Conservation (phyloP, 2,113 vertebrate genomes). For the Tachuris rubrigastra region DNA sequence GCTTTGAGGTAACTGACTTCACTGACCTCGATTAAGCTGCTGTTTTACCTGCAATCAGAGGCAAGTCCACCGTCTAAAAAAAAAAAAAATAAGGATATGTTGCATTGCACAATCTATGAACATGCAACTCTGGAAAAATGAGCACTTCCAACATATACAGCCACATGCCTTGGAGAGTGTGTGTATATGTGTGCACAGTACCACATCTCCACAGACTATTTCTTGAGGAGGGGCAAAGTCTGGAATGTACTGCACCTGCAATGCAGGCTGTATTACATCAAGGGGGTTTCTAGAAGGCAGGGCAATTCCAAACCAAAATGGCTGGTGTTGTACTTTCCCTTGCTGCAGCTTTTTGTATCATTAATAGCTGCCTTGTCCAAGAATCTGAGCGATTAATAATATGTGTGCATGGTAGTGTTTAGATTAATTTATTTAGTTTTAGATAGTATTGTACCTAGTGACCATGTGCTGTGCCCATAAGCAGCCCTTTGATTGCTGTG, state of each 20-base stretch:
- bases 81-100: background rate
- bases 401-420: background rate
- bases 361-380: constrained; percentile 23
- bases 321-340: background rate
- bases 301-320: background rate
- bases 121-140: background rate
- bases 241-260: background rate
- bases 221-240: background rate
- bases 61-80: background rate
- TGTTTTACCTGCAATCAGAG: background rate
- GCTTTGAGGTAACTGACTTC: background rate
- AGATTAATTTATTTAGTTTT: constrained; percentile 62
- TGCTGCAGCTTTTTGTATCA: constrained; percentile 1
- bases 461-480: constrained; percentile 41
- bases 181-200: fast-evolving
- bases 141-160: background rate
- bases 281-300: background rate
- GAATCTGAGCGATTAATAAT: constrained; percentile 39
- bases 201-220: fast-evolving
- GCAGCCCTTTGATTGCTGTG: constrained; percentile 36
- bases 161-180: fast-evolving
- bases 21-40: background rate
- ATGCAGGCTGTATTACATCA: background rate
- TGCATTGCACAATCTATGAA: background rate
- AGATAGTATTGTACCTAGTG: background rate